These are phyloP conservation scores for Corynorhinus townsendii DNA, from an alignment of 2,113 vertebrate species.

Conservation along the genomic window DNA sequence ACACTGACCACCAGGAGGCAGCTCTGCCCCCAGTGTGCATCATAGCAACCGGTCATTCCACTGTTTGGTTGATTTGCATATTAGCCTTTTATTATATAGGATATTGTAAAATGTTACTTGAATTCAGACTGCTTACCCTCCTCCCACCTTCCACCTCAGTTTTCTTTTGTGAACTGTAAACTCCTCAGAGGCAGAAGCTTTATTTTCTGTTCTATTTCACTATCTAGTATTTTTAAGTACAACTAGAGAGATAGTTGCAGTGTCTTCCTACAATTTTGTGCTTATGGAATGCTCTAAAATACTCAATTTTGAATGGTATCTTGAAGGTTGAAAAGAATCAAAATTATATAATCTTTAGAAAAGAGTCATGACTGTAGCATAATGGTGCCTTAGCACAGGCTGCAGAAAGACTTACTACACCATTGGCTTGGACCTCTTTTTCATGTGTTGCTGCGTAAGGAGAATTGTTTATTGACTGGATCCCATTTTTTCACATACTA, in stretches of 20 bases:
- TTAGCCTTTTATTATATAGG: too few relatives aligned
- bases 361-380: background rate
- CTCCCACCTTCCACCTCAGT: rapidly evolving
- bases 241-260: background rate
- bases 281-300: background rate
- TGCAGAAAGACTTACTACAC: background rate
- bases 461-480: background rate
- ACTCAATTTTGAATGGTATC: background rate
- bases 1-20: too few relatives aligned
- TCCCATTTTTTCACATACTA: background rate
- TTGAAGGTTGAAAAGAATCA: background rate
- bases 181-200: background rate
- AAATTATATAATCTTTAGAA: background rate
- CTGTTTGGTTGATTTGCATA: too few relatives aligned
- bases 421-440: background rate
- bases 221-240: background rate
- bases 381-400: background rate
- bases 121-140: background rate
- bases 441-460: background rate
- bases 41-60: too few relatives aligned
- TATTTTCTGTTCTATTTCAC: background rate
- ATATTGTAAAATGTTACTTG: background rate
- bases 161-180: background rate
- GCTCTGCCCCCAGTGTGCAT: too few relatives aligned
- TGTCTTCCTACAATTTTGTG: background rate